Percentiles rank a stretch among this genome's conserved stretches.
Conservation (phyloP, 2,888 invertebrate genomes). For the Melieria crassipennis region DNA sequence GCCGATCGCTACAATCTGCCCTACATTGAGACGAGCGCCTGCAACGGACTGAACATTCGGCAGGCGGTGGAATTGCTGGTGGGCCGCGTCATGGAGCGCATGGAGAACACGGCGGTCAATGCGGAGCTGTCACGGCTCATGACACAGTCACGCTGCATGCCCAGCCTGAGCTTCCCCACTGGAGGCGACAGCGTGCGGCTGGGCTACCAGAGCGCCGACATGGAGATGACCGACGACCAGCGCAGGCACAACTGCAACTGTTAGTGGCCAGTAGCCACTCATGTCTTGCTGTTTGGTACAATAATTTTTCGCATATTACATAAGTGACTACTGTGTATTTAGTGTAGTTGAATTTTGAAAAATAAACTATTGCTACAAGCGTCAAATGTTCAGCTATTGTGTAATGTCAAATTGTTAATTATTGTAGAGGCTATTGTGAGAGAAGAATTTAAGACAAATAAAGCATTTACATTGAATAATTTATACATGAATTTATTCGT, state of each 20-base stretch:
- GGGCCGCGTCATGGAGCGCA: slow-evolving; percentile 78
- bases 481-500: too few relatives aligned
- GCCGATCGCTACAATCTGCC: slow-evolving; percentile 88
- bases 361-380: background rate
- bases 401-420: too few relatives aligned
- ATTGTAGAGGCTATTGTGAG: too few relatives aligned
- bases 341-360: slow-evolving; percentile 13
- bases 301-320: slow-evolving; percentile 38
- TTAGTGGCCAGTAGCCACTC: slow-evolving; percentile 25
- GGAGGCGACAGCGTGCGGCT: slow-evolving; percentile 16
- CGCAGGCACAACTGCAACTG: slow-evolving; percentile 51
- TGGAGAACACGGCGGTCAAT: slow-evolving; percentile 57
- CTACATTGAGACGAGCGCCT: slow-evolving; percentile 96
- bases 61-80: slow-evolving; percentile 88
- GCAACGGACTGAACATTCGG: slow-evolving; percentile 90
- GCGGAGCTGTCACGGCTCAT: slow-evolving; percentile 53
- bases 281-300: slow-evolving; percentile 41
- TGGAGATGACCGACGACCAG: slow-evolving; percentile 26
- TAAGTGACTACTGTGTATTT: slow-evolving; percentile 2
- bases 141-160: slow-evolving; percentile 53
- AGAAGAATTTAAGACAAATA: too few relatives aligned
- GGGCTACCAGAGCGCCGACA: slow-evolving; percentile 33
- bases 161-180: slow-evolving; percentile 45
- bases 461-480: too few relatives aligned
- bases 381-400: too few relatives aligned